These are phyloP conservation scores for Anoplopoma fimbria DNA, from an alignment of 2,113 vertebrate species.

Conservation along the genomic window DNA sequence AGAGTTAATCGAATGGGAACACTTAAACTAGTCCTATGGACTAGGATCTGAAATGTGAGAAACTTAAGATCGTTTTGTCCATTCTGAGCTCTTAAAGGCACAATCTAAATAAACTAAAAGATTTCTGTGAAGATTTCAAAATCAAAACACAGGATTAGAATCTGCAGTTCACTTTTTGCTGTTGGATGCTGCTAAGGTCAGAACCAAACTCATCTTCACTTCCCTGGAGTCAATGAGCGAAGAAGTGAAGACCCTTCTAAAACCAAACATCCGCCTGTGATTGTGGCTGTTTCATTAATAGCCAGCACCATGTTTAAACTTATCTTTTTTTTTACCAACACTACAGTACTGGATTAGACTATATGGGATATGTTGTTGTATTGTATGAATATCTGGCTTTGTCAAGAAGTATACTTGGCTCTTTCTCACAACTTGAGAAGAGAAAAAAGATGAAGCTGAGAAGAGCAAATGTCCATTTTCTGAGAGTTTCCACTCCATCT, in stretches of 20 bases:
- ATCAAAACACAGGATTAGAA: background rate
- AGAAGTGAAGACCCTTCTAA: too few relatives aligned
- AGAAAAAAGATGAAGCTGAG: background rate
- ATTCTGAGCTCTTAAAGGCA: background rate
- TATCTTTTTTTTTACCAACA: background rate
- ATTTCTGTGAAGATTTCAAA: background rate
- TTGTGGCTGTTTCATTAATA: too few relatives aligned
- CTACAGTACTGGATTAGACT: background rate
- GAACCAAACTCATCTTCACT: too few relatives aligned
- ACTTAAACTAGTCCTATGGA: background rate
- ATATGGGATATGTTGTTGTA: background rate
- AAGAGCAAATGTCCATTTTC: background rate
- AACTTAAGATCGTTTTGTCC: background rate
- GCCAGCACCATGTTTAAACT: too few relatives aligned
- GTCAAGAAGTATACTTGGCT: background rate
- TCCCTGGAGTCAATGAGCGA: too few relatives aligned
- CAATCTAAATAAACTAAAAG: background rate
- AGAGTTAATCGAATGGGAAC: background rate
- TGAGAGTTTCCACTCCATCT: background rate
- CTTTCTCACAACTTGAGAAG: background rate
- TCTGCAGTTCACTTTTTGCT: background rate
- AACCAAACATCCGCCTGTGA: too few relatives aligned
- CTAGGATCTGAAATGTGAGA: background rate
- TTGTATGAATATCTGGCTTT: background rate
- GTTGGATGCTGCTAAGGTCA: too few relatives aligned